Evolutionary conservation across 2,888 invertebrate genomes (phyloP).

Genomic region (Aspidiotus destructor): DNA sequence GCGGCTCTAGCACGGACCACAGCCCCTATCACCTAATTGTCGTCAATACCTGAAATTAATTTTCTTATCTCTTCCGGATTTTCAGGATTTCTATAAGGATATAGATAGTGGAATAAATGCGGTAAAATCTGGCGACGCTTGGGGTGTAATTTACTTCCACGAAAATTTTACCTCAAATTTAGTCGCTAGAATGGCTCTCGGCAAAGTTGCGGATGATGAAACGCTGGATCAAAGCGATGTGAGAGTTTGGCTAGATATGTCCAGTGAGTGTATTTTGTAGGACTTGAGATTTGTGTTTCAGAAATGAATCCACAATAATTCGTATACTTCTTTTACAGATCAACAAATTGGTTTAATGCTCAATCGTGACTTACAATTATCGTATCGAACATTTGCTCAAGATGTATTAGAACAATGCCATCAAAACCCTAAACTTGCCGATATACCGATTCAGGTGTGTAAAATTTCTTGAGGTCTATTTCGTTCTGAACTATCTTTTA

Average conservation of each 20-base stretch:
- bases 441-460: conserved; percentile 61
- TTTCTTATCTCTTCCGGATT: conserved; percentile 4
- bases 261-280: conserved; percentile 50
- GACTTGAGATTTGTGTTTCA: neutral
- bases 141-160: conserved; percentile 82
- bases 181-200: conserved; percentile 68
- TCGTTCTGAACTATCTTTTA: conserved; percentile 36
- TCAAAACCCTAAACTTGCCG: conserved; percentile 74
- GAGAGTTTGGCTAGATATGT: conserved; percentile 84
- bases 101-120: conserved; percentile 59
- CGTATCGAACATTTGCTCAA: conserved; percentile 76
- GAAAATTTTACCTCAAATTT: conserved; percentile 82
- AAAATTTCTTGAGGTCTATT: neutral
- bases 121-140: conserved; percentile 66
- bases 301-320: neutral
- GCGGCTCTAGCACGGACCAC: no score
- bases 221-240: conserved; percentile 79
- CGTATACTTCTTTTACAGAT: conserved; percentile 47
- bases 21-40: no score
- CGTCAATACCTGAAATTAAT: no score
- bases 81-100: conserved; percentile 53
- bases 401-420: conserved; percentile 60
- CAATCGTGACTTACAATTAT: conserved; percentile 72
- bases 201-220: conserved; percentile 73
- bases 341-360: conserved; percentile 88